Percentiles rank a stretch among this genome's conserved stretches.
phyloP scores from a whole-genome alignment of 53 echinoderm and acorn worm genomes.

The Arbacia lixula region DNA sequence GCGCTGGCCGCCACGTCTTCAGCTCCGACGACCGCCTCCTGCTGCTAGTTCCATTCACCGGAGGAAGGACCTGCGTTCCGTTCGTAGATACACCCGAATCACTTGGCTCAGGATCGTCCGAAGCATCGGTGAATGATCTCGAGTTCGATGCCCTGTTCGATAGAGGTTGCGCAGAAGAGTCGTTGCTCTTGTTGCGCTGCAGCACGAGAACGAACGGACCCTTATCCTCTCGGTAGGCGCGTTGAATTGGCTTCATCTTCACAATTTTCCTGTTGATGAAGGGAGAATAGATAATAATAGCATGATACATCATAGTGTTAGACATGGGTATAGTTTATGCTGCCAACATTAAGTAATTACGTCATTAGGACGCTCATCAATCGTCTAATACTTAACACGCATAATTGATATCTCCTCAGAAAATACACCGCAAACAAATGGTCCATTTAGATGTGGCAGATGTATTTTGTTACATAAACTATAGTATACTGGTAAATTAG shows the following conservation, averaged over 20 bases:
- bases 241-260: slow-evolving; percentile 65
- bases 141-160: not conserved
- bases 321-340: too few relatives aligned
- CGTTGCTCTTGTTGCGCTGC: slow-evolving; percentile 52
- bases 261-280: slow-evolving; percentile 72
- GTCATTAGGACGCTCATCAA: too few relatives aligned
- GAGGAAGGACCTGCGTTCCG: not conserved
- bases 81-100: not conserved
- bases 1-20: slow-evolving; percentile 81
- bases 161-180: not conserved
- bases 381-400: too few relatives aligned
- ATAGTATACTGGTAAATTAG: too few relatives aligned
- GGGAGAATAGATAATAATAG: too few relatives aligned
- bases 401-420: too few relatives aligned
- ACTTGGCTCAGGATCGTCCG: not conserved
- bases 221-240: slow-evolving; percentile 58
- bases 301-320: too few relatives aligned
- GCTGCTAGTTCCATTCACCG: slow-evolving; percentile 17
- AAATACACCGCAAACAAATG: too few relatives aligned
- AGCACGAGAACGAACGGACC: slow-evolving; percentile 80
- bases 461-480: too few relatives aligned
- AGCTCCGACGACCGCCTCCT: slow-evolving; percentile 32
- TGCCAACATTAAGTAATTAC: too few relatives aligned
- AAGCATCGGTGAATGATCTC: not conserved
- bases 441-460: too few relatives aligned